Evolutionary conservation across 2,797 vertebrate species (phyloP).

Genomic region (Rhinogobio ventralis): DNA sequence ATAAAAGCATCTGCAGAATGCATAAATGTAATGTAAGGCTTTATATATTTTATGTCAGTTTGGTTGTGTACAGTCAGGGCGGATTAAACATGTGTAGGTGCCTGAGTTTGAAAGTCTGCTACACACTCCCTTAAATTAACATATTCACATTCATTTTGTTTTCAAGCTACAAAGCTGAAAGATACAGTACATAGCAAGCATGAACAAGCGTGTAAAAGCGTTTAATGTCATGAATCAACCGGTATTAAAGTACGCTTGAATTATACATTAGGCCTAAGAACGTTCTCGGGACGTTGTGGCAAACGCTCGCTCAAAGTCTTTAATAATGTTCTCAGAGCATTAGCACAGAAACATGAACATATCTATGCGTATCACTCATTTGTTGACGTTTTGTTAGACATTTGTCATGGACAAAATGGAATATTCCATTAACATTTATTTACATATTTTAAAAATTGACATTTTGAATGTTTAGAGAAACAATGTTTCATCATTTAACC

Average conservation of each 20-base stretch:
- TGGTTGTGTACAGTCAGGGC: neutral
- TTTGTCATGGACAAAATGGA: neutral
- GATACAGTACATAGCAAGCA: neutral
- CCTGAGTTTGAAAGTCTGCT: neutral
- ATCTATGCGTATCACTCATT: neutral
- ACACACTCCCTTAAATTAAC: neutral
- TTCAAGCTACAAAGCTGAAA: neutral
- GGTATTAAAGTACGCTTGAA: too few relatives aligned
- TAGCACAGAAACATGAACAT: neutral
- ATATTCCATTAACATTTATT: neutral
- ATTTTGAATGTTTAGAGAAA: too few relatives aligned
- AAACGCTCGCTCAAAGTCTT: neutral
- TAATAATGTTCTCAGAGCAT: neutral
- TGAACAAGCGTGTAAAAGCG: too few relatives aligned
- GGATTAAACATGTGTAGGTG: neutral
- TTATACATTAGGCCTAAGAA: too few relatives aligned
- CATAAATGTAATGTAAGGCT: neutral
- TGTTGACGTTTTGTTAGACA: too few relatives aligned
- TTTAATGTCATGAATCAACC: too few relatives aligned
- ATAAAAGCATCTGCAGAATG: neutral
- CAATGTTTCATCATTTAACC: too few relatives aligned
- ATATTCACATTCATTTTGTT: neutral
- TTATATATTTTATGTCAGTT: neutral
- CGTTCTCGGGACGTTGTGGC: too few relatives aligned
- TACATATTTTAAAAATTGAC: too few relatives aligned